phyloP scores from a whole-genome alignment of 2,888 invertebrate species.

The Pheosia tremula region DNA sequence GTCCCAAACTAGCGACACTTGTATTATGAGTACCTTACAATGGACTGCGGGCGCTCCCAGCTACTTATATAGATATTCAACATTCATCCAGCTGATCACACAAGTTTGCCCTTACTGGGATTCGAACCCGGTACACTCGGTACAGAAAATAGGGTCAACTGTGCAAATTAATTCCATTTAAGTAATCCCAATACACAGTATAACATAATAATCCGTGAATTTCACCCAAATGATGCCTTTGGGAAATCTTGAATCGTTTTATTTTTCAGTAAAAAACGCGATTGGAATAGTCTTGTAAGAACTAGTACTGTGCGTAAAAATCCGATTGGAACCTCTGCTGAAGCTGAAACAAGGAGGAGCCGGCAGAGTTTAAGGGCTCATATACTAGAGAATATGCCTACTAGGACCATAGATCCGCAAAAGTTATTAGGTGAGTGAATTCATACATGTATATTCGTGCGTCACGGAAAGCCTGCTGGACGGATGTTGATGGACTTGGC shows the following conservation, averaged over 20 bases:
- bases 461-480: background rate
- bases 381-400: slow-evolving; percentile 87
- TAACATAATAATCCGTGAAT: background rate
- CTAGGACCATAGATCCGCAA: slow-evolving; percentile 88
- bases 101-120: too few relatives aligned
- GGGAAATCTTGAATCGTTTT: background rate
- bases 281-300: slow-evolving; percentile 94
- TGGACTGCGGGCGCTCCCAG: too few relatives aligned
- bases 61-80: too few relatives aligned
- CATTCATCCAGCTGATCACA: too few relatives aligned
- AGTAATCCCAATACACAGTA: background rate
- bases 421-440: slow-evolving; percentile 86
- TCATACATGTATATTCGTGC: too few relatives aligned
- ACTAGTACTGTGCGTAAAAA: slow-evolving; percentile 88
- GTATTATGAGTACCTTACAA: too few relatives aligned
- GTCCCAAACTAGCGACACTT: too few relatives aligned
- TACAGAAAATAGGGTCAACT: too few relatives aligned
- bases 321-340: slow-evolving; percentile 91
- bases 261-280: slow-evolving; percentile 84
- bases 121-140: too few relatives aligned
- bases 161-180: slow-evolving; percentile 1
- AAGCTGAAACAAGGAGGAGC: slow-evolving; percentile 86
- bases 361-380: slow-evolving; percentile 89
- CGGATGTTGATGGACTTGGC: background rate
- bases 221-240: slow-evolving; percentile 4